Evolutionary conservation across 2,888 invertebrate genomes (phyloP), one percentile per base, ranked within the genome.

Genomic region (Scaeva pyrastri): DNA sequence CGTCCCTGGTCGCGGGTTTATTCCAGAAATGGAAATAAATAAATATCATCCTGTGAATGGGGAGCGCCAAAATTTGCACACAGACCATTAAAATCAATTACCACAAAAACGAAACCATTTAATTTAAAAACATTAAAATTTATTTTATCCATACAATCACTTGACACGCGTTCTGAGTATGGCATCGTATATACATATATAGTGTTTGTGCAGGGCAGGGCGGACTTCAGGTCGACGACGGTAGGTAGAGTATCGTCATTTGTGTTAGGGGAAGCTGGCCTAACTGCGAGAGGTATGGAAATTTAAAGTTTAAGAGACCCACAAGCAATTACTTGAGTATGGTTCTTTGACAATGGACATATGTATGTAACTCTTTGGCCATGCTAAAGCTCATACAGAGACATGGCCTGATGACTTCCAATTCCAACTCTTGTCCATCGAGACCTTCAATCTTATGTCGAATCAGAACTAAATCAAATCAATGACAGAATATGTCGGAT

Each of bases 1-100:
- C 0, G 14, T 52, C 31, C 2, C 12, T 23, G 12, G n/a, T 11
- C 23, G 62, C n/a, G 16, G 45, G 26, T 16, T n/a, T 26, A 43
- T 62, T 50, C 43, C 43, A 68, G 64, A 79, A 81, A 80, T 85
- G 73, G 70, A 77, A 80, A 78, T 78, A 66, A 66, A 80, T 72
- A 87, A 66, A 80, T 72, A 87, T 82, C 87, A 74, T 60, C 71
- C 68, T 64, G 71, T 77, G 78, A 87, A 81, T 77, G 87, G 73
- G 68, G 76, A 83, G 79, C 82, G 87, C 84, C 87, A 88, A 86
- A 88, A 81, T 80, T 88, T 87, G 78, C 88, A 79, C 86, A 88
- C 88, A 81, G 81, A 83, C 88, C 89, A 89, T 89, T 89, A 88
- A 89, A 89, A 89, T 88, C 89, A 89, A 89, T 89, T 89, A 89